Evolutionary conservation across 1,140 invertebrate genomes (phyloP).

Genomic region (Prorops nasuta): DNA sequence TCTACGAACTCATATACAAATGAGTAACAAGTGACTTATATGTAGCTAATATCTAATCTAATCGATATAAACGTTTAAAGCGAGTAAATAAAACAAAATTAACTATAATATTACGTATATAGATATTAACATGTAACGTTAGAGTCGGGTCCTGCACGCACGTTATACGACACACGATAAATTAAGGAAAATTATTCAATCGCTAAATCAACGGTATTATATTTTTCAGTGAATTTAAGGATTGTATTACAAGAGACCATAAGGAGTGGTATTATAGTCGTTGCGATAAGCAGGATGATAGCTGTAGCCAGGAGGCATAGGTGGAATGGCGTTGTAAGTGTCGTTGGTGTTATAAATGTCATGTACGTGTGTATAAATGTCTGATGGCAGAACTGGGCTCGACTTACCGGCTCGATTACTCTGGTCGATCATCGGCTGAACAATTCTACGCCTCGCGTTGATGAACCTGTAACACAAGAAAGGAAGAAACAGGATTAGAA

Average conservation of each 20-base stretch:
- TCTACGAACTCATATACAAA: too few relatives aligned
- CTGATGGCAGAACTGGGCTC: slow-evolving; percentile 28
- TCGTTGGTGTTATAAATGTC: background rate
- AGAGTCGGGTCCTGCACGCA: too few relatives aligned
- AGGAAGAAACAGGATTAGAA: slow-evolving; percentile 10
- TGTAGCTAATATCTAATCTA: too few relatives aligned
- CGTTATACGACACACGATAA: too few relatives aligned
- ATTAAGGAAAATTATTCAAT: too few relatives aligned
- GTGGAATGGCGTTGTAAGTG: background rate
- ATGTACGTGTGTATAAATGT: slow-evolving; percentile 25
- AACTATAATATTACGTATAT: too few relatives aligned
- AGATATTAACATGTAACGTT: too few relatives aligned
- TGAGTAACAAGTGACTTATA: too few relatives aligned
- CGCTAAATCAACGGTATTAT: too few relatives aligned
- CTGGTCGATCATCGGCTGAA: slow-evolving; percentile 96
- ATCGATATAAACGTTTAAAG: too few relatives aligned
- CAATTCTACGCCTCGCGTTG: slow-evolving; percentile 95
- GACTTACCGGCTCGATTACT: slow-evolving; percentile 96
- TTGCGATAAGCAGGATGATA: slow-evolving; percentile 18
- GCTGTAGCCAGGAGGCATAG: slow-evolving; percentile 18
- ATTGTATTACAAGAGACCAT: slow-evolving; percentile 17
- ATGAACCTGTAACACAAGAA: slow-evolving; percentile 84
- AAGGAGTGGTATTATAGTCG: slow-evolving; percentile 14
- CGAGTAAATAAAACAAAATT: too few relatives aligned
- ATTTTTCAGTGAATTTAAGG: too few relatives aligned